Evolutionary conservation across 2,888 invertebrate genomes (phyloP).

Genomic region (Silvanus unidentatus): DNA sequence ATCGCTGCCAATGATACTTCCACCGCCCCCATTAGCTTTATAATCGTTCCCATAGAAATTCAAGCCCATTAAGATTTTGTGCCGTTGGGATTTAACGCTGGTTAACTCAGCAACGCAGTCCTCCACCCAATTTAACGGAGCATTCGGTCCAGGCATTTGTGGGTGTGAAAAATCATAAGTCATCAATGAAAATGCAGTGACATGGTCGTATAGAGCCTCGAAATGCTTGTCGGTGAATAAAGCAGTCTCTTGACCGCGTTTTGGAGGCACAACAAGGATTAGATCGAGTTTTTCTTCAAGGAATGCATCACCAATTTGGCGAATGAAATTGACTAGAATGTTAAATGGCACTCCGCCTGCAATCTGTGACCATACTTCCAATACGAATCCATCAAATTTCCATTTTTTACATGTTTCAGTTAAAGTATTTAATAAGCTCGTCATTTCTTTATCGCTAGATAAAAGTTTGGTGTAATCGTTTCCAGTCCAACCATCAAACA

Average conservation of each 20-base stretch:
- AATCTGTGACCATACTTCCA: slow-evolving; percentile 87
- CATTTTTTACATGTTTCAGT: slow-evolving; percentile 59
- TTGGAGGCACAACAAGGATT: slow-evolving; percentile 78
- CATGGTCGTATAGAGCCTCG: slow-evolving; percentile 66
- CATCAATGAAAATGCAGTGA: slow-evolving; percentile 91
- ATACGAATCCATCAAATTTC: slow-evolving; percentile 81
- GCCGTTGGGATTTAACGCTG: slow-evolving; percentile 57
- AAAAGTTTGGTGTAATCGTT: slow-evolving; percentile 70
- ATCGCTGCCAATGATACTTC: slow-evolving; percentile 72
- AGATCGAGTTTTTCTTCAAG: slow-evolving; percentile 53
- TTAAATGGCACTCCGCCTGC: slow-evolving; percentile 56
- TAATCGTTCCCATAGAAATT: slow-evolving; percentile 94
- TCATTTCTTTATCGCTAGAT: slow-evolving; percentile 59
- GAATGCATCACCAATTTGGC: slow-evolving; percentile 42
- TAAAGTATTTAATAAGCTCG: slow-evolving; percentile 62
- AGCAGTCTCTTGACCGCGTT: slow-evolving; percentile 52
- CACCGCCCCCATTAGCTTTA: slow-evolving; percentile 75
- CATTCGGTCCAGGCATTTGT: slow-evolving; percentile 83
- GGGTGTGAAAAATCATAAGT: slow-evolving; percentile 89
- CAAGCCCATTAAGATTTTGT: slow-evolving; percentile 79
- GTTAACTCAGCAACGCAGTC: slow-evolving; percentile 69
- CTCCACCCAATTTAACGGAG: slow-evolving; percentile 78
- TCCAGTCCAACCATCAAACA: slow-evolving; percentile 82
- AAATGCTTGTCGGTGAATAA: slow-evolving; percentile 72
- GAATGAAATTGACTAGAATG: too few species aligned